These are phyloP conservation scores for Phylloscopus trochilus DNA, from an alignment of 2,113 vertebrate species.

Conservation along the genomic window DNA sequence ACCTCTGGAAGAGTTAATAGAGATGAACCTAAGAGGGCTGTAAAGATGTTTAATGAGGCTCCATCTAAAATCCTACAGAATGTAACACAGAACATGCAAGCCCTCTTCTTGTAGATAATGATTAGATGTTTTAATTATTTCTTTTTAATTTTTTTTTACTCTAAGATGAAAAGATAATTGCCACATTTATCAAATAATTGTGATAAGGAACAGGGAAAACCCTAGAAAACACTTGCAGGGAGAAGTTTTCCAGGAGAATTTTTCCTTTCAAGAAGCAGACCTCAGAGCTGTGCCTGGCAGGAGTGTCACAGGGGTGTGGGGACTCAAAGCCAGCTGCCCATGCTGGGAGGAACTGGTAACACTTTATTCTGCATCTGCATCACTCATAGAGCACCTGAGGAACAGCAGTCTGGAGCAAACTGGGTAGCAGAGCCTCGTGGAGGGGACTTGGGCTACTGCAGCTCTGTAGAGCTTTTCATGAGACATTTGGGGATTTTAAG, in stretches of 20 bases:
- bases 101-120: not conserved
- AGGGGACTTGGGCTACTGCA: not conserved
- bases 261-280: not conserved
- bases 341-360: not conserved
- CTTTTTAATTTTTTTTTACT: not conserved
- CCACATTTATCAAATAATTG: not conserved
- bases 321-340: not conserved
- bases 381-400: not conserved
- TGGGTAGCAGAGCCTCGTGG: not conserved
- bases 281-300: not conserved
- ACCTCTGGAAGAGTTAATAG: not conserved
- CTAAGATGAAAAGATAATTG: not conserved
- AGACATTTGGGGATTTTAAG: not conserved
- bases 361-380: not conserved
- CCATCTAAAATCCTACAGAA: not conserved
- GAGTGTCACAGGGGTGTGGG: not conserved
- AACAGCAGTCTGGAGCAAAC: fast-evolving
- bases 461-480: not conserved
- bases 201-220: not conserved
- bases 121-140: not conserved
- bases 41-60: not conserved
- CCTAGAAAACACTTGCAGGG: not conserved
- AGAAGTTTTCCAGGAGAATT: not conserved
- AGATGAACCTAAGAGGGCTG: not conserved
- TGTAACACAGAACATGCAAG: not conserved